Evolutionary conservation across 2,113 vertebrate species (phyloP), one percentile per base, ranked within the genome.

Genomic region (Hydrochoerus hydrochaeris): DNA sequence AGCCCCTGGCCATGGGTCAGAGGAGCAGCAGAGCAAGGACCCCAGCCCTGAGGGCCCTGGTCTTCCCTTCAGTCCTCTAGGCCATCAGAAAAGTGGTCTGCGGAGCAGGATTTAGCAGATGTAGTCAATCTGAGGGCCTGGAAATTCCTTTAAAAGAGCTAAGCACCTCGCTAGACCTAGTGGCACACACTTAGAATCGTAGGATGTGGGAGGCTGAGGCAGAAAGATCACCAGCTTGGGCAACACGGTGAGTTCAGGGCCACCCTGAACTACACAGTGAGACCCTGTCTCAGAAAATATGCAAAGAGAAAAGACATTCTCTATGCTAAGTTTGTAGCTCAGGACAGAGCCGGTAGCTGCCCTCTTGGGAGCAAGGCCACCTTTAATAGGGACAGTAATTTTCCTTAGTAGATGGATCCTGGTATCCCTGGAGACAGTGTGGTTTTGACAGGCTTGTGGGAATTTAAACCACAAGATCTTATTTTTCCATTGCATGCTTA

Each of bases 401-500:
- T 73, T 28, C 58, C 67, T 71, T 30, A 22, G 35, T 12, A 24
- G 12, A 35, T 17, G 19, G 2, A 26, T 44, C 5, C 52, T 63
- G 19, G 12, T 44, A 38, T 22, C 52, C 38, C 38, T 63, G 22
- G 46, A 81, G 12, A 22, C 78, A 22, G 65, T 35, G 16, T 20
- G 35, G 46, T 30, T 38, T 38, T 52, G 54, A 67, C 16, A 17
- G 77, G 38, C 77, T 67, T 80, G 35, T 41, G 88, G 67, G 87
- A 84, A 60, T 85, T 67, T 20, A 88, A 86, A 44, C 11, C 12
- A 2, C 2, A 32, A 17, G 9, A 28, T 57, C 67, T 78, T 52
- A 69, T 78, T 69, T 92, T 92, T 85, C 54, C 54, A 54, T 94
- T 81, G 67, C 28, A 52, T 26, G 83, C 75, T 86, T 84, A 32